phyloP scores from a whole-genome alignment of 35 echinoderm and acorn worm genomes.

The Acanthaster planci region DNA sequence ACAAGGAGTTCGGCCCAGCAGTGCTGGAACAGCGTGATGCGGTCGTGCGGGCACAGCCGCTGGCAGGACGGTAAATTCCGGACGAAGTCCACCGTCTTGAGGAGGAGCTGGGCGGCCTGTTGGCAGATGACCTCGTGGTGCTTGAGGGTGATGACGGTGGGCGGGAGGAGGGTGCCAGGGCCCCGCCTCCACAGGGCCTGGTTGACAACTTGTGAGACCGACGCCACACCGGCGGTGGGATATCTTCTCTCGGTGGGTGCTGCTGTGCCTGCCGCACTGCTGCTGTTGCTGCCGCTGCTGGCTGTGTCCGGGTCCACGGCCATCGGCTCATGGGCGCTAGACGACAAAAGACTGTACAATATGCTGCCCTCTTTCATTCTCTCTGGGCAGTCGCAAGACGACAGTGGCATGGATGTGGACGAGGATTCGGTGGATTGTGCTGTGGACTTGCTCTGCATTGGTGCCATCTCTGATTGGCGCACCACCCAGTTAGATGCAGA shows the following conservation, averaged over 20 bases:
- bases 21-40: constrained; percentile 80
- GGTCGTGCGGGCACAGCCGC: constrained; percentile 70
- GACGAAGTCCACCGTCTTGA: constrained; percentile 95
- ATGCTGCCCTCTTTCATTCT: constrained; percentile 55
- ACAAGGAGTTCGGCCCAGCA: constrained; percentile 96
- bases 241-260: constrained; percentile 30
- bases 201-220: constrained; percentile 20
- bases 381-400: constrained; percentile 60
- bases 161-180: constrained; percentile 53
- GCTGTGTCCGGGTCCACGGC: neutral
- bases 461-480: constrained; percentile 2
- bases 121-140: constrained; percentile 78
- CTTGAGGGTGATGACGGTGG: constrained; percentile 69
- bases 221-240: constrained; percentile 4
- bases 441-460: constrained; percentile 19
- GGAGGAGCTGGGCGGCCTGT: constrained; percentile 84
- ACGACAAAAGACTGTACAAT: constrained; percentile 50
- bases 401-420: constrained; percentile 20
- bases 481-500: neutral
- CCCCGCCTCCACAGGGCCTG: constrained; percentile 19
- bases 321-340: constrained; percentile 36
- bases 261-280: neutral
- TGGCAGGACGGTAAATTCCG: constrained; percentile 72
- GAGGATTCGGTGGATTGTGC: constrained; percentile 20
- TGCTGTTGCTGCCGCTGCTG: constrained; percentile 23